phyloP scores from a whole-genome alignment of 30 jellyfish, hydroid and myxozoan genomes.

The Rhopilema esculentum region DNA sequence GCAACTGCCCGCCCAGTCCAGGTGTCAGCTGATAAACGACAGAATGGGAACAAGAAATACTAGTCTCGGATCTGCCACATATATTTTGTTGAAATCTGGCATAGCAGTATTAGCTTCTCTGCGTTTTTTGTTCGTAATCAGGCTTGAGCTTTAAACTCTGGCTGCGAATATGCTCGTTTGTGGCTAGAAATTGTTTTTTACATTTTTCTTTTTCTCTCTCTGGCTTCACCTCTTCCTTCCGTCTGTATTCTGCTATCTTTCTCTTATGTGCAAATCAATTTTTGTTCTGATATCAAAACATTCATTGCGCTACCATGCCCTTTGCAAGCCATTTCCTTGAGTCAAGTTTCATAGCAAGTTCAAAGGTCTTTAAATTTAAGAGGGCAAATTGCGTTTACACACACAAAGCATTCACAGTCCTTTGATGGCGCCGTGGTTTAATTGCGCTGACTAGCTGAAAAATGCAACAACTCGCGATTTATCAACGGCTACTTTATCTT shows the following conservation, averaged over 20 bases:
- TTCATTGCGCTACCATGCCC: no score
- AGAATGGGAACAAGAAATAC: not conserved
- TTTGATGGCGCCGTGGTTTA: slow-evolving; percentile 65
- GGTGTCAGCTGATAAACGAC: not conserved
- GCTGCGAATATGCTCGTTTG: no score
- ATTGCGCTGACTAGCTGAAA: slow-evolving; percentile 61
- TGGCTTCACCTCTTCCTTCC: no score
- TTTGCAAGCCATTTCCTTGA: no score
- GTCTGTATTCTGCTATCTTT: no score
- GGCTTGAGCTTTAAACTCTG: no score
- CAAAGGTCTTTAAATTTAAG: not conserved
- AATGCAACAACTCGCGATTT: slow-evolving; percentile 43
- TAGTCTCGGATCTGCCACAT: not conserved
- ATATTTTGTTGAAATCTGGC: not conserved
- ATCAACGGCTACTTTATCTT: slow-evolving; percentile 53
- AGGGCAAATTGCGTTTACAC: not conserved
- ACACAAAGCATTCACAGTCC: slow-evolving; percentile 14
- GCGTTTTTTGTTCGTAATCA: no score
- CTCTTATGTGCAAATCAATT: no score
- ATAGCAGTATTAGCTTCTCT: not conserved
- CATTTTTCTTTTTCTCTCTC: no score
- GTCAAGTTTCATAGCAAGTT: not conserved
- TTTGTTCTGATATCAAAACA: no score
- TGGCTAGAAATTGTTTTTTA: no score
- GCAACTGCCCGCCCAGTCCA: slow-evolving; percentile 11